Conservation (phyloP, 2,888 invertebrate species). For the Norana najaformis region DNA sequence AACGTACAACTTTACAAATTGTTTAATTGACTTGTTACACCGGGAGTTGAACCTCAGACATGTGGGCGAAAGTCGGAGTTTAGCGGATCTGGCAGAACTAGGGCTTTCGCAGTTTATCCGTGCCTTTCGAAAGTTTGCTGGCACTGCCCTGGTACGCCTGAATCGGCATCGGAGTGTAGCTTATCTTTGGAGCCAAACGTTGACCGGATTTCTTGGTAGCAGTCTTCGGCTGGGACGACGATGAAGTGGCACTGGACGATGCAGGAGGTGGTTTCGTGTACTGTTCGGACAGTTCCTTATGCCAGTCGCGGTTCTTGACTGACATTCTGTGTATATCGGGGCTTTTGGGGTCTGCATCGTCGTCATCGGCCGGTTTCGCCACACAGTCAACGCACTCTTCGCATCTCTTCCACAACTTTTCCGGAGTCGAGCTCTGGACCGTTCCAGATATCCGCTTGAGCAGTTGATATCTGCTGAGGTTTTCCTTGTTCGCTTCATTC, state of each 20-base stretch:
- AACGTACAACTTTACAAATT: neutral
- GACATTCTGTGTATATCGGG: neutral
- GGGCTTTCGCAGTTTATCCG: neutral
- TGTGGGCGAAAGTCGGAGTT: neutral
- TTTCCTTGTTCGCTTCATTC: constrained; percentile 10
- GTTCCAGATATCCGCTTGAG: neutral
- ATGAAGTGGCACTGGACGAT: neutral
- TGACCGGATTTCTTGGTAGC: neutral
- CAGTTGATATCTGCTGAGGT: neutral
- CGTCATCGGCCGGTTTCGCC: neutral
- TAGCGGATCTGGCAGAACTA: neutral
- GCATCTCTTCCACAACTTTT: neutral
- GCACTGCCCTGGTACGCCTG: neutral
- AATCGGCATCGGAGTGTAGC: neutral
- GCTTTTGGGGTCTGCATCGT: neutral
- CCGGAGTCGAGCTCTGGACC: neutral
- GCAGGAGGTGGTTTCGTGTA: constrained; percentile 22
- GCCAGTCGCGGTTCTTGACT: constrained; percentile 32
- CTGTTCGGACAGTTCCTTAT: constrained; percentile 22
- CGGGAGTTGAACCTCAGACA: neutral
- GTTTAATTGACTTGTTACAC: neutral
- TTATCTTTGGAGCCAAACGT: neutral
- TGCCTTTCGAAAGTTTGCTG: neutral
- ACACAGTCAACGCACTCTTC: neutral
- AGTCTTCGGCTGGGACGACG: neutral